Conservation (phyloP, 2,113 vertebrate species). For the Rhabdomys dilectus region DNA sequence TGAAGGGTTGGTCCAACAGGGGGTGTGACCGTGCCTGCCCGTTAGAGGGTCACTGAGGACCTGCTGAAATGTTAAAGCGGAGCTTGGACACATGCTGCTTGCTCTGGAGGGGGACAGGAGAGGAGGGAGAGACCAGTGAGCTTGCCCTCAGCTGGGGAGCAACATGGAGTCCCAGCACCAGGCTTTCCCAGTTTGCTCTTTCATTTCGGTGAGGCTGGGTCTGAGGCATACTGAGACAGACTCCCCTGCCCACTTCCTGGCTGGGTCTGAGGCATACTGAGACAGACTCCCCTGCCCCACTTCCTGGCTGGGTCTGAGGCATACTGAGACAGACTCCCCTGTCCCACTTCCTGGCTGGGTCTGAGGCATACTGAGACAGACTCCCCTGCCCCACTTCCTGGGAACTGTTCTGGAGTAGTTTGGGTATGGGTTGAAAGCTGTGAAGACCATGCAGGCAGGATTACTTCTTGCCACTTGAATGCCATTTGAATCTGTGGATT, state of each 20-base stretch:
- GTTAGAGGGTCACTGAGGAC: background rate
- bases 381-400: background rate
- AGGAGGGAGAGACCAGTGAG: fast-evolving
- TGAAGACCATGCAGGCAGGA: background rate
- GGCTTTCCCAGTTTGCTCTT: background rate
- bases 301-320: too few relatives aligned
- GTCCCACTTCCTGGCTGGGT: too few relatives aligned
- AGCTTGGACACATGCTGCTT: background rate
- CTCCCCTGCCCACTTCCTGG: too few relatives aligned
- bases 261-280: too few relatives aligned
- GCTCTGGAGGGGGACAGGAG: background rate
- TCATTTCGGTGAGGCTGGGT: background rate
- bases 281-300: too few relatives aligned
- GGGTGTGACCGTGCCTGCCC: fast-evolving
- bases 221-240: background rate
- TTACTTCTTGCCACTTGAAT: background rate
- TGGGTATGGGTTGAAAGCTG: background rate
- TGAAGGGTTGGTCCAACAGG: fast-evolving
- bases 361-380: background rate
- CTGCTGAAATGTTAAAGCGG: background rate
- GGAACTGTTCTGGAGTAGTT: background rate
- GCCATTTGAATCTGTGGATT: fast-evolving
- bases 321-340: too few relatives aligned
- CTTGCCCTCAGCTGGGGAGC: background rate
- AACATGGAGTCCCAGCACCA: background rate